Evolutionary conservation across 2,888 invertebrate genomes (phyloP).

Genomic region (Silvanus unidentatus): DNA sequence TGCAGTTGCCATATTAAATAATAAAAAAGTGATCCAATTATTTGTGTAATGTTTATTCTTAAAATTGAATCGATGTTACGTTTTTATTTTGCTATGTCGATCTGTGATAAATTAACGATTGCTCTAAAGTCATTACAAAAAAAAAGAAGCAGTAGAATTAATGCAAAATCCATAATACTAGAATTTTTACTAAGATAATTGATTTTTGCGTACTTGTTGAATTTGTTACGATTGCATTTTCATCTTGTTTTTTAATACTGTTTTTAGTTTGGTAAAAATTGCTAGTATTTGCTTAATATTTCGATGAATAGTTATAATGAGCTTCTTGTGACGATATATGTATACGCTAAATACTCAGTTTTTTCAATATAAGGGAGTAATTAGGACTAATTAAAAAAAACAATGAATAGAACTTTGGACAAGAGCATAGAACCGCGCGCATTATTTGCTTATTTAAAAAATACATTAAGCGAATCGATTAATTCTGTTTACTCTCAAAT

Average conservation of each 20-base stretch:
- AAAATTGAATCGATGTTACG: constrained; percentile 17
- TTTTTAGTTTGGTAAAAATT: background rate
- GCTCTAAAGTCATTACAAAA: constrained; percentile 36
- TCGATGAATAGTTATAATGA: constrained; percentile 20
- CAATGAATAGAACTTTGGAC: constrained; percentile 2
- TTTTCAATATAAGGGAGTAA: constrained; percentile 15
- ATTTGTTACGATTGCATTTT: background rate
- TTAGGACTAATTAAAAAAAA: constrained; percentile 8
- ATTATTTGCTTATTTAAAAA: constrained; percentile 1
- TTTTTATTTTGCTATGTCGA: constrained; percentile 46
- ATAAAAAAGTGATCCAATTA: too few species aligned
- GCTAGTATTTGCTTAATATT: constrained; percentile 13
- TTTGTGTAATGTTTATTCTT: too few species aligned
- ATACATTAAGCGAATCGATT: background rate
- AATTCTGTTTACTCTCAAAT: background rate
- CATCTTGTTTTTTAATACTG: constrained; percentile 9
- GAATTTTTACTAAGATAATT: too few species aligned
- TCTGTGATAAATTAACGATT: constrained; percentile 46
- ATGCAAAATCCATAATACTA: constrained; percentile 1
- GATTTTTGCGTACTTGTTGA: background rate
- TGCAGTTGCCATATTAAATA: too few species aligned
- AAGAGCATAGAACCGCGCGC: constrained; percentile 2
- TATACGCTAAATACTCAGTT: constrained; percentile 45
- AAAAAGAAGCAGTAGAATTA: constrained; percentile 25
- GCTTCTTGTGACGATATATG: constrained; percentile 44